phyloP scores from a whole-genome alignment of 2,113 vertebrate species.

The Arizona elegans region DNA sequence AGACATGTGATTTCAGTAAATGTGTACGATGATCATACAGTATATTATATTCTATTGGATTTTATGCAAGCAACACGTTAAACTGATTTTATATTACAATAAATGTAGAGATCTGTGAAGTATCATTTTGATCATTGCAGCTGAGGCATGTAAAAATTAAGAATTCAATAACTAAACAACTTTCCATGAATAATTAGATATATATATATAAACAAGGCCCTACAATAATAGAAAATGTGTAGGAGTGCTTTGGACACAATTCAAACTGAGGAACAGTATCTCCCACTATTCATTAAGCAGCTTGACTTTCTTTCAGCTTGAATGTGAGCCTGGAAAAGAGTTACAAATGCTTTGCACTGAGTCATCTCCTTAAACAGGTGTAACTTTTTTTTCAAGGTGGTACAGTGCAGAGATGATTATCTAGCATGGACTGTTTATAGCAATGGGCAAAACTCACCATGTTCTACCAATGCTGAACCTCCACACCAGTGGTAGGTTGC shows the following conservation, averaged over 20 bases:
- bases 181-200: background rate
- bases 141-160: background rate
- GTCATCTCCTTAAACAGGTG: background rate
- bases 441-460: background rate
- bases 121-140: background rate
- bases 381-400: background rate
- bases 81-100: background rate
- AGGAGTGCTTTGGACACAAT: background rate
- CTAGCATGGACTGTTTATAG: background rate
- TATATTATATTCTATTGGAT: background rate
- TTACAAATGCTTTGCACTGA: background rate
- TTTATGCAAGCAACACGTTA: background rate
- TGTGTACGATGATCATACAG: background rate
- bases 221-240: background rate
- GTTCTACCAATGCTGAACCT: background rate
- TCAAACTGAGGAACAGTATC: background rate
- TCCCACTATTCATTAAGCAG: background rate
- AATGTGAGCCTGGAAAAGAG: background rate
- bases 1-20: background rate
- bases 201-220: background rate
- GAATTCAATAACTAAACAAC: background rate
- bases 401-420: background rate
- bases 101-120: background rate
- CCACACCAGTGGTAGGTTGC: background rate
- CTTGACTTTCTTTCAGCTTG: background rate